Percentiles rank a stretch among this genome's conserved stretches.
Evolutionary conservation across 37 sponge, comb jelly and placozoan species (phyloP).

Genomic region (Oscarella lobularis): DNA sequence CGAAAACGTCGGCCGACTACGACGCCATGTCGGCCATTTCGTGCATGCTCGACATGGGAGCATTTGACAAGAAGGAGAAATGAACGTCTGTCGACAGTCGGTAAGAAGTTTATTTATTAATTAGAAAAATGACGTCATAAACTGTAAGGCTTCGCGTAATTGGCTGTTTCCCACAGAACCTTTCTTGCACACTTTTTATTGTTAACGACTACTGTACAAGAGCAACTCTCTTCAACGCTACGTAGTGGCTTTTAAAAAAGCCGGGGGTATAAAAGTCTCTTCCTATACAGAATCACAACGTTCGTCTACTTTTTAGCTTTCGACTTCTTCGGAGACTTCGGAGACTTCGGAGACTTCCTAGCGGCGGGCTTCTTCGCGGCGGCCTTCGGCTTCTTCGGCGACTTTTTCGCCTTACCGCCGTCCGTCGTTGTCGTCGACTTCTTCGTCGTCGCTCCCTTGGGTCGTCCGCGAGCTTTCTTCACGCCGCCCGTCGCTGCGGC

Average conservation of each 20-base stretch:
- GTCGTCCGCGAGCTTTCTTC: slow-evolving; percentile 14
- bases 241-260: slow-evolving; percentile 89
- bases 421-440: slow-evolving; percentile 10
- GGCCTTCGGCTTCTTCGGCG: background rate
- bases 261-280: slow-evolving; percentile 31
- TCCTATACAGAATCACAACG: too few relatives aligned
- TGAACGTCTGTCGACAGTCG: too few relatives aligned
- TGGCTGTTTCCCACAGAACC: too few relatives aligned
- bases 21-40: background rate
- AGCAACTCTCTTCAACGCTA: too few relatives aligned
- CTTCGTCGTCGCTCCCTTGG: slow-evolving; percentile 24
- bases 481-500: slow-evolving; percentile 15
- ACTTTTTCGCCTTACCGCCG: too few relatives aligned
- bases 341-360: slow-evolving; percentile 8
- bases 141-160: too few relatives aligned
- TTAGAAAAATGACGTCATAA: too few relatives aligned
- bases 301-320: too few relatives aligned
- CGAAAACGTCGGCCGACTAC: background rate
- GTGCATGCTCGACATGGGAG: background rate
- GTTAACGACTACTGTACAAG: too few relatives aligned
- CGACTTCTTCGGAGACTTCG: too few relatives aligned
- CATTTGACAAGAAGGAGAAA: background rate
- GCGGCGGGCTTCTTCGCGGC: background rate
- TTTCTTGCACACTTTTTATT: too few relatives aligned
- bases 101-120: too few relatives aligned